Evolutionary conservation across 2,113 vertebrate species (phyloP).

Genomic region (Oreotrochilus melanogaster): DNA sequence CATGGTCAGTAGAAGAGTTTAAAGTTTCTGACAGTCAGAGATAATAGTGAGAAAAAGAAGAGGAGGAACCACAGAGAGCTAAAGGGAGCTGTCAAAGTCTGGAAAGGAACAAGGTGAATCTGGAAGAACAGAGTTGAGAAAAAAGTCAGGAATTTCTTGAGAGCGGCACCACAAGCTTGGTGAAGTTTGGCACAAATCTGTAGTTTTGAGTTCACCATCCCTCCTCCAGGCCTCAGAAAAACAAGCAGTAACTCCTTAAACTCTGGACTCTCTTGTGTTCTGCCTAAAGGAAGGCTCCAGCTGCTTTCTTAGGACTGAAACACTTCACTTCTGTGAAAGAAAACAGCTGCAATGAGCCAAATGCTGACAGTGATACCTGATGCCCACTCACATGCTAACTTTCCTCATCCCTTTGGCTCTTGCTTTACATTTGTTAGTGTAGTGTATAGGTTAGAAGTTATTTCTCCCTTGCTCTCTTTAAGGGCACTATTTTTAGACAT

Average conservation of each 20-base stretch:
- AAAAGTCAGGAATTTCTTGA: not conserved
- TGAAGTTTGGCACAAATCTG: not conserved
- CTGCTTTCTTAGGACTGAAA: not conserved
- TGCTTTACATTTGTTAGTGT: not conserved
- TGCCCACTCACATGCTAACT: not conserved
- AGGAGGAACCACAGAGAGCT: not conserved
- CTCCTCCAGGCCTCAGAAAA: not conserved
- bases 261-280: not conserved
- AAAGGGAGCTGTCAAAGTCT: not conserved
- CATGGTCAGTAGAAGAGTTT: not conserved
- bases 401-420: not conserved
- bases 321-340: not conserved
- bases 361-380: not conserved
- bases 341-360: not conserved
- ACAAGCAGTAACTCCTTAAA: not conserved
- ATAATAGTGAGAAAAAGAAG: not conserved
- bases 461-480: not conserved
- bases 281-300: not conserved
- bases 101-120: not conserved
- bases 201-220: not conserved
- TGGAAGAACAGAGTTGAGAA: not conserved
- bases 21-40: not conserved
- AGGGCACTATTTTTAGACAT: not conserved
- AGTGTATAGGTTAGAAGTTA: not conserved
- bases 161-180: not conserved